A percentile compares a stretch with the other conserved stretches of the same genome.
These are phyloP conservation scores for Bubo blakistoni DNA, from an alignment of 2,113 vertebrate genomes.

Conservation along the genomic window DNA sequence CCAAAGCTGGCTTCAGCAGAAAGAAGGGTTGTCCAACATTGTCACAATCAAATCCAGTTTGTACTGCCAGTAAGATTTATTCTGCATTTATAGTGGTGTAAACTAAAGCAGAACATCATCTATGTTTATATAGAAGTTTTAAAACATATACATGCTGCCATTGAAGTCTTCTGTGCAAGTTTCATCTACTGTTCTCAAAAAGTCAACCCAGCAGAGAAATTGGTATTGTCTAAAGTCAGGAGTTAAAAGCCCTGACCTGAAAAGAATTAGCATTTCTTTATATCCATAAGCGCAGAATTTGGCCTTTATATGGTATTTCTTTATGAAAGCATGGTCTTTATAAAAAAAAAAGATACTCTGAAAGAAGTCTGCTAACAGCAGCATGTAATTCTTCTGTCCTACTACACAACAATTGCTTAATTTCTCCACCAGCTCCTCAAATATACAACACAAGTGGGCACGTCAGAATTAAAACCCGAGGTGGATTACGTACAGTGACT, in stretches of 20 bases:
- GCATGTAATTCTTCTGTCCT: rapidly evolving
- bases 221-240: neutral
- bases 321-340: neutral
- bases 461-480: neutral
- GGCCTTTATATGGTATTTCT: neutral
- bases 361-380: neutral
- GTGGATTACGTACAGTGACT: rapidly evolving
- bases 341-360: neutral
- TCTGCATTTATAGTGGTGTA: neutral
- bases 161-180: neutral
- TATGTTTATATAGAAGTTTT: neutral
- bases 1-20: neutral
- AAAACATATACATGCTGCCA: neutral
- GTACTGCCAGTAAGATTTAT: neutral
- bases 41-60: neutral
- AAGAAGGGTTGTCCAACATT: neutral
- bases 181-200: neutral
- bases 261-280: neutral
- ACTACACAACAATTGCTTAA: neutral
- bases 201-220: neutral
- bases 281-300: neutral
- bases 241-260: neutral
- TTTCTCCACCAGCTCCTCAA: neutral
- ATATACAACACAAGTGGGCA: neutral
- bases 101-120: neutral